Evolutionary conservation across 2,797 vertebrate species (phyloP), one percentile per base, ranked within the genome.

Genomic region (Sebastiscus albofasciatus): DNA sequence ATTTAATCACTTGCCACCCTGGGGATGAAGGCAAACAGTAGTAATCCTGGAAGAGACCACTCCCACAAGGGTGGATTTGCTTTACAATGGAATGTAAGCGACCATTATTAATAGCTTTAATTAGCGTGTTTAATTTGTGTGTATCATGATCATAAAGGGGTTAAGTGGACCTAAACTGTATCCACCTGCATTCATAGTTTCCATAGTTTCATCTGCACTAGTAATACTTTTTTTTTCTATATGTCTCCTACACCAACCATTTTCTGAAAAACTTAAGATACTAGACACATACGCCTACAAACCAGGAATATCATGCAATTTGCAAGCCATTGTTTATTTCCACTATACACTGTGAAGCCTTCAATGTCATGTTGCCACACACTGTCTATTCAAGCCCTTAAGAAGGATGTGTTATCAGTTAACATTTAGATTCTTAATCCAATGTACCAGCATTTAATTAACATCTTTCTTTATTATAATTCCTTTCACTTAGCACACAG

Each of bases 1-100:
- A 77, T 77, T 90, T 89, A 91, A 90, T 91, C 85, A 85, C 86
- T 82, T 22, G 59, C 67, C 70, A 79, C 88, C 70, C 76, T 1
- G 60, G 82, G 81, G 87, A 89, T 20, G 71, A 20, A 72, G 31
- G 59, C 67, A 72, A 86, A 79, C 84, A 66, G 55, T 14, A 34
- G 74, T 88, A 90, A 89, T 88, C 81, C 81, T 72, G 68, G 65
- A 87, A 58, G 82, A 81, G 42, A 70, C 68, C 74, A 34, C 77
- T 87, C 82, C 79, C 81, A 33, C 34, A 79, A 75, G 84, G 29
- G 7, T 14, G 24, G 29, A 66, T 42, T 6, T 27, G 20, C 65
- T 61, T 72, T n/a, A 64, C 24, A 31, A n/a, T 46, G 67, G 67
- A 75, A 71, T 46, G 26, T 34, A 83, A 71, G 33, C 16, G 8